Conservation (phyloP, 2,113 vertebrate genomes). For the Callopanchax toddi region DNA sequence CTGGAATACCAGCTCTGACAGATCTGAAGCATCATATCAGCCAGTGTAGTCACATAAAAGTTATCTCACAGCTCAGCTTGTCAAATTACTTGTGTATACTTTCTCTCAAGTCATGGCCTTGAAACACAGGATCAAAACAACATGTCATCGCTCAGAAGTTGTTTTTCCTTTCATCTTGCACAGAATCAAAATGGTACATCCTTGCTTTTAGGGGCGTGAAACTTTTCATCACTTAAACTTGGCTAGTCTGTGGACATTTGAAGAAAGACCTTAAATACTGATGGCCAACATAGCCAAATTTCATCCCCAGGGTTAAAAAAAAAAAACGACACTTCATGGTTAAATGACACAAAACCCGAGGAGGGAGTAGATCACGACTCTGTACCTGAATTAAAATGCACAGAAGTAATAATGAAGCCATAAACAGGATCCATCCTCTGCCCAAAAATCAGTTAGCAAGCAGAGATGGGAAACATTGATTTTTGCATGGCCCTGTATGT, state of each 20-base stretch:
- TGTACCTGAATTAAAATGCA: slow-evolving; percentile 53
- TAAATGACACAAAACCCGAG: slow-evolving; percentile 26
- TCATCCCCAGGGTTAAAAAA: not conserved
- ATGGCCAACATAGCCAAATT: slow-evolving; percentile 11
- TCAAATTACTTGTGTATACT: slow-evolving; percentile 35
- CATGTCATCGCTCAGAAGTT: slow-evolving; percentile 32
- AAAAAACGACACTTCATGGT: slow-evolving; percentile 1
- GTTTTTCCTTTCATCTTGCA: slow-evolving; percentile 21
- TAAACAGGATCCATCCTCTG: slow-evolving; percentile 57
- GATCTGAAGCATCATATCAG: slow-evolving; percentile 32
- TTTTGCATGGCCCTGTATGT: slow-evolving; percentile 68
- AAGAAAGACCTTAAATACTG: slow-evolving; percentile 3
- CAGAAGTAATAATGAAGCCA: slow-evolving; percentile 68
- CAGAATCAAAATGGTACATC: slow-evolving; percentile 34
- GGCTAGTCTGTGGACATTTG: slow-evolving; percentile 10
- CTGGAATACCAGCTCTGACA: slow-evolving; percentile 28
- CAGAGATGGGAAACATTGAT: slow-evolving; percentile 73
- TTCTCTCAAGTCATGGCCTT: slow-evolving; percentile 20
- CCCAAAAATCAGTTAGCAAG: slow-evolving; percentile 45
- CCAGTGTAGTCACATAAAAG: slow-evolving; percentile 31
- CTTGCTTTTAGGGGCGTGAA: slow-evolving; percentile 15
- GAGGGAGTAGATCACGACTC: slow-evolving; percentile 60
- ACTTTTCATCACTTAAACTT: slow-evolving; percentile 14
- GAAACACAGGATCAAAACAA: slow-evolving; percentile 33
- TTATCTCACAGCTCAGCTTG: slow-evolving; percentile 23